These are phyloP conservation scores for Sinopyrophorus schimmeli DNA, from an alignment of 2,888 invertebrate species.

Conservation along the genomic window DNA sequence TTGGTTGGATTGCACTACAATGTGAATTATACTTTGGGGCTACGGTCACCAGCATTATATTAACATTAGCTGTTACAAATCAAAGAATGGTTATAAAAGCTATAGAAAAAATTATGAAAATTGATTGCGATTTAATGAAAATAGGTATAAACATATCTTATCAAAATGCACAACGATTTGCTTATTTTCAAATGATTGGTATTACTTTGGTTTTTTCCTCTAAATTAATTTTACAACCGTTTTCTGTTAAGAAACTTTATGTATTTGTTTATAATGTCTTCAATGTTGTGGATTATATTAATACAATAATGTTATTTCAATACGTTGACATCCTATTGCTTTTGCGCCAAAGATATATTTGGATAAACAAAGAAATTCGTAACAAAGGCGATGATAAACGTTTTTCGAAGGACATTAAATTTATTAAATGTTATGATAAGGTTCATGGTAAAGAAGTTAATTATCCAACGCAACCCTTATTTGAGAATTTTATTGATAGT, in stretches of 20 bases:
- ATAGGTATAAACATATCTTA: constrained; percentile 30
- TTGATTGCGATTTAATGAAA: constrained; percentile 27
- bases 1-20: constrained; percentile 35
- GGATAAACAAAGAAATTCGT: constrained; percentile 34
- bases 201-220: constrained; percentile 31
- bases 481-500: constrained; percentile 11
- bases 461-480: not conserved
- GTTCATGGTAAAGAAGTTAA: not conserved
- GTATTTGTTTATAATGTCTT: constrained; percentile 36
- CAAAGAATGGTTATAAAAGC: constrained; percentile 31
- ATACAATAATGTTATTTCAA: constrained; percentile 39
- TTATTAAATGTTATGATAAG: too few species aligned
- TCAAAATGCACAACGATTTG: constrained; percentile 33
- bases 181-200: constrained; percentile 27
- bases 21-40: constrained; percentile 38
- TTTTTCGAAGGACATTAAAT: not conserved
- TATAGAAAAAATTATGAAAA: constrained; percentile 22
- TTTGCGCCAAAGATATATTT: constrained; percentile 36
- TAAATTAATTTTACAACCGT: constrained; percentile 33
- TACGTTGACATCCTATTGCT: constrained; percentile 36
- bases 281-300: constrained; percentile 37
- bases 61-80: constrained; percentile 30
- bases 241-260: constrained; percentile 19
- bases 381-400: not conserved
- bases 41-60: constrained; percentile 30